phyloP scores from a whole-genome alignment of 2,888 invertebrate species.

The Pyrocoelia pectoralis region DNA sequence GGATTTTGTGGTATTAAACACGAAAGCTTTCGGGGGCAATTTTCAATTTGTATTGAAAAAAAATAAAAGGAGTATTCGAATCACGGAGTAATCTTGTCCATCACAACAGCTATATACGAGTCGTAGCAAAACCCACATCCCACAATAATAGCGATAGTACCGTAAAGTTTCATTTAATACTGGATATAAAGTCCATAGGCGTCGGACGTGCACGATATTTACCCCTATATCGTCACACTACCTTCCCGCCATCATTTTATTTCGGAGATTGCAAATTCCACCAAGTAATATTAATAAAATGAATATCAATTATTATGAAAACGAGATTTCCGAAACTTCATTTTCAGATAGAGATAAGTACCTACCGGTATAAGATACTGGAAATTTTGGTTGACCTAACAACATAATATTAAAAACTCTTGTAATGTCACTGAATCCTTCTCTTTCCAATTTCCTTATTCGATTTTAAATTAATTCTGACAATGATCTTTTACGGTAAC shows the following conservation, averaged over 20 bases:
- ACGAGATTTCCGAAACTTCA: too few relatives aligned
- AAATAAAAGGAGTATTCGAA: constrained; percentile 39
- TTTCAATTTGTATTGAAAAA: constrained; percentile 28
- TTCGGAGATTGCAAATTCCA: constrained; percentile 32
- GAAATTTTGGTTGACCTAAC: too few relatives aligned
- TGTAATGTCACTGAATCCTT: too few relatives aligned
- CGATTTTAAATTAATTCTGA: too few relatives aligned
- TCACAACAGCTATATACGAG: constrained; percentile 50
- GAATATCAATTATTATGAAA: too few relatives aligned
- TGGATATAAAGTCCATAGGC: constrained; percentile 58
- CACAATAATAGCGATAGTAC: constrained; percentile 53
- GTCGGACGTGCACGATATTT: constrained; percentile 54
- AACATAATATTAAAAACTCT: too few relatives aligned
- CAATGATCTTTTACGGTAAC: too few relatives aligned
- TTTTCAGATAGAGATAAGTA: too few relatives aligned
- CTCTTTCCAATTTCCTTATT: too few relatives aligned
- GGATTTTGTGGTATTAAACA: neutral
- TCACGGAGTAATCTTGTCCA: constrained; percentile 44
- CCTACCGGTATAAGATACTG: too few relatives aligned
- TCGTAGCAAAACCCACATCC: constrained; percentile 53
- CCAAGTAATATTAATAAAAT: constrained; percentile 12
- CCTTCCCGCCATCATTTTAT: constrained; percentile 32
- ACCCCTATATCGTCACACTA: constrained; percentile 33
- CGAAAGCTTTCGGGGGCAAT: constrained; percentile 6
- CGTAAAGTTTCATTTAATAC: constrained; percentile 59